A percentile compares a stretch with the other conserved stretches of the same genome.
These are phyloP conservation scores for Drosophila parabipectinata DNA, from an alignment of 1,140 invertebrate genomes.

Conservation along the genomic window DNA sequence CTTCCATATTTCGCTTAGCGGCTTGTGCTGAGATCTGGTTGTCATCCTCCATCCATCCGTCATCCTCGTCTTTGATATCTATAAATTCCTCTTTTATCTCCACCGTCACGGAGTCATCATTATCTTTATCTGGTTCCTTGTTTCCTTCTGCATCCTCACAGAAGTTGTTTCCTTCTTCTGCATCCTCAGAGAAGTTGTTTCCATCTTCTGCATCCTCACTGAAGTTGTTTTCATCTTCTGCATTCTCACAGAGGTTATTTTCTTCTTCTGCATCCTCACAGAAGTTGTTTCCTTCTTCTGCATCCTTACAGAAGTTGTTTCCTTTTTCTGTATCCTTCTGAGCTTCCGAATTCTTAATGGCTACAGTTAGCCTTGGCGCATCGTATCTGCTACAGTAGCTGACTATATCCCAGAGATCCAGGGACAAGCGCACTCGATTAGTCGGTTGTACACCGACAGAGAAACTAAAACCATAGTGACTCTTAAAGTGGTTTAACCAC, in stretches of 20 bases:
- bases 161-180: too few relatives aligned
- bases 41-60: slow-evolving; percentile 18
- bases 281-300: too few relatives aligned
- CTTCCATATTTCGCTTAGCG: slow-evolving; percentile 15
- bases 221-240: too few relatives aligned
- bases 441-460: slow-evolving; percentile 53
- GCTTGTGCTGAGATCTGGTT: not conserved
- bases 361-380: slow-evolving; percentile 49
- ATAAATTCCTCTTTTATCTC: slow-evolving; percentile 57
- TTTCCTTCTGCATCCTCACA: not conserved
- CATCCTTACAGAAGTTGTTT: not conserved
- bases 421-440: slow-evolving; percentile 46
- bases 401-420: slow-evolving; percentile 77
- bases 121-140: slow-evolving; percentile 34
- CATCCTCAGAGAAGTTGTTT: too few relatives aligned
- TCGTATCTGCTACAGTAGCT: slow-evolving; percentile 62
- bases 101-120: slow-evolving; percentile 66
- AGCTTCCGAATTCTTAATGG: slow-evolving; percentile 16
- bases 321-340: slow-evolving; percentile 12
- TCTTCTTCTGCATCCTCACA: too few relatives aligned
- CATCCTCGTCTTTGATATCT: slow-evolving; percentile 67
- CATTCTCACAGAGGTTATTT: too few relatives aligned
- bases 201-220: too few relatives aligned
- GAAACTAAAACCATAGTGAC: slow-evolving; percentile 62
- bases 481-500: slow-evolving; percentile 73